Evolutionary conservation across 1,140 invertebrate species (phyloP).

Genomic region (Meteorus sp.): DNA sequence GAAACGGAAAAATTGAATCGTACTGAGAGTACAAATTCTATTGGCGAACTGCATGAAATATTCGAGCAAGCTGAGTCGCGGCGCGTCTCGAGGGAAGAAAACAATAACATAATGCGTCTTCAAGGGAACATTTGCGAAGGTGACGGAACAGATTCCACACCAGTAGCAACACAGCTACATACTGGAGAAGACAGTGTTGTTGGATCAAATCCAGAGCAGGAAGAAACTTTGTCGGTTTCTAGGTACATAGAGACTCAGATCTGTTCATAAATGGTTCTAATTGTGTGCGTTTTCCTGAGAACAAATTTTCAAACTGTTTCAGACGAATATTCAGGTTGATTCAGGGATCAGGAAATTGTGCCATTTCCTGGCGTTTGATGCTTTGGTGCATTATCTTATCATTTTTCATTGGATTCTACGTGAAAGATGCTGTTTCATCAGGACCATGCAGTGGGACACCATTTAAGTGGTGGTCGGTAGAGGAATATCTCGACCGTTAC

Average conservation of each 20-base stretch:
- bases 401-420: conserved; percentile 44
- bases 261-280: neutral
- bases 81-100: conserved; percentile 47
- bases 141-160: conserved; percentile 8
- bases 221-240: neutral
- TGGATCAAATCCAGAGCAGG: conserved; percentile 2
- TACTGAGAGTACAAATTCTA: conserved; percentile 46
- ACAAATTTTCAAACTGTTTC: neutral
- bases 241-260: neutral
- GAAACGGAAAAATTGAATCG: conserved; percentile 46
- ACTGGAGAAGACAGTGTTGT: conserved; percentile 33
- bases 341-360: conserved; percentile 22
- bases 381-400: conserved; percentile 39
- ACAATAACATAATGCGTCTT: conserved; percentile 43
- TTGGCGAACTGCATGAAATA: conserved; percentile 44
- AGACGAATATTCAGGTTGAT: conserved; percentile 12
- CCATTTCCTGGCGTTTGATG: conserved; percentile 30
- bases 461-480: conserved; percentile 39
- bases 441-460: conserved; percentile 19
- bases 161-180: conserved; percentile 27
- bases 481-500: conserved; percentile 36
- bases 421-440: conserved; percentile 37
- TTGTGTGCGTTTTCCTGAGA: neutral
- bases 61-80: conserved; percentile 45
- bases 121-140: conserved; percentile 29